Evolutionary conservation across 2,797 vertebrate genomes (phyloP), one percentile per base, ranked within the genome.

Genomic region (Syndactyla subalaris): DNA sequence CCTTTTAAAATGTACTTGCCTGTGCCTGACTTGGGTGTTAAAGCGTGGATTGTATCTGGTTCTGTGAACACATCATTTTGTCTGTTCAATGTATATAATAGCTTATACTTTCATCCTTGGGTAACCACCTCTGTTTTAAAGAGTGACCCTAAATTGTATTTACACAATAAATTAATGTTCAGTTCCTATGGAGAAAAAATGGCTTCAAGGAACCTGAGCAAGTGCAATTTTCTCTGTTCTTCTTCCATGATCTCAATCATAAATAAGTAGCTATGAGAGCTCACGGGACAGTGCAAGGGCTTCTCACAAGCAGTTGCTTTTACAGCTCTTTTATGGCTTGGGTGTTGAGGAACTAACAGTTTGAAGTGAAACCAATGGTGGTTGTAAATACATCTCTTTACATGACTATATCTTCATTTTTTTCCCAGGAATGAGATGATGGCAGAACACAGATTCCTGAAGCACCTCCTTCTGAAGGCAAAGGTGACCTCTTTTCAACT

Each of bases 131-230:
- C 88, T 84, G 82, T 52, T 91, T 93, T 92, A 86, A 93, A 93
- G 76, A 76, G 32, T 90, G 82, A 90, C 36, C 71, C 55, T 81
- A 86, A 90, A 88, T 79, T 84, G 71, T 94, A 54, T 95, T 96
- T 96, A 86, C 67, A 92, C 83, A 92, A 75, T 63, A 86, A 92
- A 93, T 77, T 92, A 82, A 76, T 34, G 54, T 63, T 73, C 20
- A 0, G 22, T 66, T 91, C 82, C 91, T 78, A 48, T 0, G 0
- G 48, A 34, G 9, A 46, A 92, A 73, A 83, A 45, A 59, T 15
- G 66, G 39, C 77, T 90, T 41, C 39, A 36, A 72, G 74, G 73
- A 92, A 63, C 61, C 73, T 32, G 39, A 0, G 4, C 41, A 81
- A 88, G 43, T 73, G 82, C 32, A 66, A 63, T 92, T 91, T 96